Evolutionary conservation across 2,888 invertebrate genomes (phyloP).

Genomic region (Lithosia quadra): DNA sequence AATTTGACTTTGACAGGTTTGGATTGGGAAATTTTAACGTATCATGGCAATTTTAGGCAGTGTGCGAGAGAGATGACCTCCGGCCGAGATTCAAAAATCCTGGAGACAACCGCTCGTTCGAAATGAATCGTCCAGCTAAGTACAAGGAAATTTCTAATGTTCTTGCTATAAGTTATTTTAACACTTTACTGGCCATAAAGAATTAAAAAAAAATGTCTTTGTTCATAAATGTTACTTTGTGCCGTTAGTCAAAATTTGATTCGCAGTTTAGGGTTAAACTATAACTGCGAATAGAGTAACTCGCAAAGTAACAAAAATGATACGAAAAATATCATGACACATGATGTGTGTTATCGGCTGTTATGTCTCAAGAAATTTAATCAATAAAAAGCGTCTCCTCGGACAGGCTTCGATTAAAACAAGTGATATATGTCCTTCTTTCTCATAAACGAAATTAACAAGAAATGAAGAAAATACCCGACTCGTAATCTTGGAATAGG

Average conservation of each 20-base stretch:
- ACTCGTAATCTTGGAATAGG: conserved; percentile 79
- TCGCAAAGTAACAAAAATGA: not conserved
- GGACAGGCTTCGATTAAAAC: conserved; percentile 24
- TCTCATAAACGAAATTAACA: conserved; percentile 59
- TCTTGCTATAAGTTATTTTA: too few species aligned
- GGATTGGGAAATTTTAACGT: too few species aligned
- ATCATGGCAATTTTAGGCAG: too few species aligned
- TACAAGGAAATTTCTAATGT: too few species aligned
- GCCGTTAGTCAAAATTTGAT: not conserved
- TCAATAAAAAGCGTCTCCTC: conserved; percentile 26
- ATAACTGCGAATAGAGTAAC: not conserved
- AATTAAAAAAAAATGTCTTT: too few species aligned
- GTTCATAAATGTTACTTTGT: not conserved
- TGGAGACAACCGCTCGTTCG: too few species aligned
- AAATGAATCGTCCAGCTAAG: too few species aligned
- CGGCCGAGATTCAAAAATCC: too few species aligned
- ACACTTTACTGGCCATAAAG: too few species aligned
- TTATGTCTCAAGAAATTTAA: conserved; percentile 19
- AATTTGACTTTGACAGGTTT: too few species aligned
- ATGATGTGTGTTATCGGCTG: not conserved
- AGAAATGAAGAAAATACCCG: conserved; percentile 66
- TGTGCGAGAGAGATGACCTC: too few species aligned
- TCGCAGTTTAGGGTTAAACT: not conserved
- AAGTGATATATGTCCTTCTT: conserved; percentile 45
- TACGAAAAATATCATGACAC: too few species aligned